Conservation (phyloP, 1,140 invertebrate species). For the Lepidurus couesii region DNA sequence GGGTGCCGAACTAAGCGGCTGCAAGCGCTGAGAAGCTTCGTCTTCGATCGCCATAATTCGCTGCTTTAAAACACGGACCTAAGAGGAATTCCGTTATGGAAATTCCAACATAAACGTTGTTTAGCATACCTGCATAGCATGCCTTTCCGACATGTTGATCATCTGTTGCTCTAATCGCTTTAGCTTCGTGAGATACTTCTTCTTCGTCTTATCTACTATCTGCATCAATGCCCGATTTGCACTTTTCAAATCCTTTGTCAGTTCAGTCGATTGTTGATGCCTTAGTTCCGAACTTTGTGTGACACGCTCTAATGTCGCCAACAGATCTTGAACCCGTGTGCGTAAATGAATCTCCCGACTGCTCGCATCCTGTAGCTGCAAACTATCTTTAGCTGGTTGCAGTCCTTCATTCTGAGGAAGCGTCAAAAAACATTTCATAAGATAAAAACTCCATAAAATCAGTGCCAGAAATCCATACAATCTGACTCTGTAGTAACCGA, state of each 20-base stretch:
- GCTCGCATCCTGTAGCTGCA: conserved; percentile 44
- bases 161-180: conserved; percentile 71
- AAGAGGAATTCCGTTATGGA: conserved; percentile 31
- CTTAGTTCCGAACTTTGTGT: conserved; percentile 64
- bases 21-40: conserved; percentile 38
- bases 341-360: conserved; percentile 63
- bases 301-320: conserved; percentile 63
- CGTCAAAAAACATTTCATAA: neutral
- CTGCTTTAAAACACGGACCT: conserved; percentile 46
- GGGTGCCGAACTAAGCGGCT: conserved; percentile 36
- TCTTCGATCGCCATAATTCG: conserved; percentile 43
- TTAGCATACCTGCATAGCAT: conserved; percentile 52
- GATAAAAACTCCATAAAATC: neutral
- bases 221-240: conserved; percentile 68
- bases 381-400: neutral
- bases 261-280: conserved; percentile 62
- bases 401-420: conserved; percentile 3
- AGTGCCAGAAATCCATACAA: neutral
- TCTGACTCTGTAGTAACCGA: conserved; percentile 40
- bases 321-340: conserved; percentile 62
- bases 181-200: conserved; percentile 66
- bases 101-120: conserved; percentile 25
- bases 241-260: conserved; percentile 64
- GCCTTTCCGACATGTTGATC: conserved; percentile 55
- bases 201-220: conserved; percentile 68